Evolutionary conservation across 64 coral and sea anemone species (phyloP), one percentile per base, ranked within the genome.

Genomic region (Acropora yongei): DNA sequence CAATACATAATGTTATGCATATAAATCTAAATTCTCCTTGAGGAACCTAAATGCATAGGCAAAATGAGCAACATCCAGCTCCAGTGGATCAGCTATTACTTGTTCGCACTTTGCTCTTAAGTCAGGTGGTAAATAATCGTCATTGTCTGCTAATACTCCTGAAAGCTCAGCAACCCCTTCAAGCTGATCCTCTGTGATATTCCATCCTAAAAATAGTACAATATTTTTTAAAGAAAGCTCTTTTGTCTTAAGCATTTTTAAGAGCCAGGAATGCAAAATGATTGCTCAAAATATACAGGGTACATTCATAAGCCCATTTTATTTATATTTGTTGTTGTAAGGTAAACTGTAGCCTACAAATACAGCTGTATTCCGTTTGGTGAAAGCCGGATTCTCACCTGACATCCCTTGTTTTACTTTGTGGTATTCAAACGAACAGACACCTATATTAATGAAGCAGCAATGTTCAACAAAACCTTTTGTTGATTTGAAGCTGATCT

Each of bases 111-210:
- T 78, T 45, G 61, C 66, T 78, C 83, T 76, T 13, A 79, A 46
- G 47, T 61, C 91, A 49, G 82, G 16, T 53, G 47, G 82, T 67
- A 87, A 72, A 87, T 87, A 93, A 49, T 93, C 91, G 12, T 87
- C 73, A 65, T 87, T 53, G 66, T 49, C 18, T 44, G 40, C 41
- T n/a, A 93, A 65, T 42, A 77, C 81, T 67, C 51, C 82, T 61
- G 89, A 91, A 91, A 74, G 89, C 49, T 83, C 78, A 47, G 89
- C 89, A 41, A 91, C 67, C 73, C 80, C 89, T 69, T 91, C 71
- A 43, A 93, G 75, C 50, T 87, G 82, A 40, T 93, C 51, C 77
- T 93, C 51, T 77, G 83, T 93, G 41, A 86, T 74, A 19, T 44
- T 7, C 55, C 47, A 78, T 44, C 91, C 82, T 93, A 51, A 9